phyloP scores from a whole-genome alignment of 2,113 vertebrate genomes.

The Mungos mungo region DNA sequence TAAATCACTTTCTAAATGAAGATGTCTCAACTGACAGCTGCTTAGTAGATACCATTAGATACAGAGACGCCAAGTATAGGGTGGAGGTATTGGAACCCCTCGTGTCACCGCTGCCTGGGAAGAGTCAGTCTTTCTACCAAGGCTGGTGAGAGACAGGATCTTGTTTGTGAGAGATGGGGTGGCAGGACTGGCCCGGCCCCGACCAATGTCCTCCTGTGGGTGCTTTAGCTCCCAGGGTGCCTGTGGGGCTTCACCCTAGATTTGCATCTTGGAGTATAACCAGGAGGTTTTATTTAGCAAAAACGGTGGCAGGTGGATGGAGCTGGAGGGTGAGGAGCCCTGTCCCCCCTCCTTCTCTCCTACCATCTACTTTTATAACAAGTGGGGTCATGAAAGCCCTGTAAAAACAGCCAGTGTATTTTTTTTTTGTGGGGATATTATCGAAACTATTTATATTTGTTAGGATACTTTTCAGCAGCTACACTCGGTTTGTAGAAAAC shows the following conservation, averaged over 20 bases:
- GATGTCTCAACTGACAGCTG: neutral
- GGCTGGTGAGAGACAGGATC: neutral
- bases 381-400: neutral
- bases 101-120: fast-evolving
- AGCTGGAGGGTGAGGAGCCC: neutral
- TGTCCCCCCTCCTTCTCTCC: neutral
- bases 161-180: neutral
- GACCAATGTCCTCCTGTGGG: neutral
- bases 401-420: neutral
- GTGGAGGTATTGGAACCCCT: neutral
- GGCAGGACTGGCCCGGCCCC: neutral
- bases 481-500: neutral
- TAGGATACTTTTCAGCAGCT: neutral
- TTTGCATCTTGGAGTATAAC: neutral
- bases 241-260: neutral
- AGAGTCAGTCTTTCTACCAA: neutral
- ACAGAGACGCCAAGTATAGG: neutral
- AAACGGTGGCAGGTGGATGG: neutral
- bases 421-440: neutral
- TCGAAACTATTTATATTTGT: neutral
- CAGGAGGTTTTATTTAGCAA: neutral
- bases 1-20: neutral
- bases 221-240: too few species aligned
- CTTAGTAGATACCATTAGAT: neutral
- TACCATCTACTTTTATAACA: neutral